Base-by-base conservation (phyloP, 2,113 vertebrate genomes). In the Lasiurus cinereus region DNA sequence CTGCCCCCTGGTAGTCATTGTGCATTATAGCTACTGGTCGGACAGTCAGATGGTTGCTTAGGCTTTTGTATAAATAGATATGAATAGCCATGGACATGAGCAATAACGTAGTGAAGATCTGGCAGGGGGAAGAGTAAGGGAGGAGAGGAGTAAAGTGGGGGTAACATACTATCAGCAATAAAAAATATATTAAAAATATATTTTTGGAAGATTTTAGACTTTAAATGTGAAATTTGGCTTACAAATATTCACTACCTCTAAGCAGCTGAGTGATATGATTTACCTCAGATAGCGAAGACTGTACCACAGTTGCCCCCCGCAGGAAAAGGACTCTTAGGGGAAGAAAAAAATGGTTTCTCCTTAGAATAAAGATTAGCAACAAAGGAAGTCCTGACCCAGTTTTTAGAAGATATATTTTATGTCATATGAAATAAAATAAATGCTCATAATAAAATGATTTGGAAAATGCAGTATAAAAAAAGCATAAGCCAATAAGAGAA, bases 381-480 rank as follows among this genome's bases (percentile, higher is more conserved):
- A 82, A 52, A 18, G 7, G 16, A 74, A 79, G 59, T 46, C 66
- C 66, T 80, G 16, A 50, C 14, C 48, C 59, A 70, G 29, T 59
- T 74, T 89, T 70, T 83, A 64, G 56, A 87, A 52, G 0, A 69
- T 83, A 62, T 62, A 62, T 16, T 31, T 70, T 93, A 67, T 93
- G 33, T 88, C 33, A 92, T 95, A 72, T 8, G 39, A 91, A 83
- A 83, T 83, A 83, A 66, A 72, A 64, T 83, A 77, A 91, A 29
- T 27, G 15, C 3, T 72, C 8, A 80, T 33, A 39, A 14, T 22
- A 46, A 54, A 67, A 79, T 11, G 33, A 31, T 15, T 56, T 50
- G 50, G n/a, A 62, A 84, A 89, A 50, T 52, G 10, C 2, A 39
- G 12, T 76, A 67, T 48, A 91, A 88, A 56, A 56, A 56, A 56